Percentiles rank a stretch among this genome's conserved stretches.
Conservation (phyloP, 2,113 vertebrate genomes). For the Daubentonia madagascariensis region DNA sequence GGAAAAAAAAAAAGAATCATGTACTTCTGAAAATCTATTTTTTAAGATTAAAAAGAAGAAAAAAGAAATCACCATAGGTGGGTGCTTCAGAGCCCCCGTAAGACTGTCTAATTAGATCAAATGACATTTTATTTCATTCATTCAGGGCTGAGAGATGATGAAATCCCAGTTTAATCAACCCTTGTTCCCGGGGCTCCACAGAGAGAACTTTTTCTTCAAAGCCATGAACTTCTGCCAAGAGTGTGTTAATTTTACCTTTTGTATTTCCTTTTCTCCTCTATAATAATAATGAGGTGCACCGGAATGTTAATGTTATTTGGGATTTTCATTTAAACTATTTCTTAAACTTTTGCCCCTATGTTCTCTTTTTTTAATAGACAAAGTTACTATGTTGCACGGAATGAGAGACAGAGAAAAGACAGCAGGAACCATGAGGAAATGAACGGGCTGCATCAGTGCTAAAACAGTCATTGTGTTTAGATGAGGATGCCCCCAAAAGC, state of each 20-base stretch:
- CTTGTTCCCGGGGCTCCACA: conserved; percentile 58
- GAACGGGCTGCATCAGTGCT: no score
- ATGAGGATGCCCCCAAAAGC: background rate
- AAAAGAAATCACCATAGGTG: conserved; percentile 11
- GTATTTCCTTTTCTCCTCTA: background rate
- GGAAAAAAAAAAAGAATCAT: conserved; percentile 9
- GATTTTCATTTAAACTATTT: conserved; percentile 47
- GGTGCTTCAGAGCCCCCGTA: conserved; percentile 29
- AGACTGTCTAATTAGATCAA: conserved; percentile 72
- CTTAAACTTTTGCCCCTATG: conserved; percentile 35
- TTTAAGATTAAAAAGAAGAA: conserved; percentile 5
- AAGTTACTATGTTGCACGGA: background rate
- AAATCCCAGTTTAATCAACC: conserved; percentile 84
- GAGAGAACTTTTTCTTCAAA: conserved; percentile 69
- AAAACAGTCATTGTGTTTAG: background rate
- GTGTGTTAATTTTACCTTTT: conserved; percentile 38
- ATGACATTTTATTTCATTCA: conserved; percentile 67
- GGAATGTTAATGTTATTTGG: background rate
- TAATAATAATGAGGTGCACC: conserved; percentile 5
- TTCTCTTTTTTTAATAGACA: background rate
- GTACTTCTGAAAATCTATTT: background rate
- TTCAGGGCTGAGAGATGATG: conserved; percentile 64
- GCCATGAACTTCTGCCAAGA: conserved; percentile 65
- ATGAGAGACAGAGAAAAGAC: background rate
- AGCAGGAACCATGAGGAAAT: accelerated